A percentile compares a stretch with the other conserved stretches of the same genome.
Conservation (phyloP, 2,888 invertebrate genomes). For the Liopterus haemorrhoidalis region DNA sequence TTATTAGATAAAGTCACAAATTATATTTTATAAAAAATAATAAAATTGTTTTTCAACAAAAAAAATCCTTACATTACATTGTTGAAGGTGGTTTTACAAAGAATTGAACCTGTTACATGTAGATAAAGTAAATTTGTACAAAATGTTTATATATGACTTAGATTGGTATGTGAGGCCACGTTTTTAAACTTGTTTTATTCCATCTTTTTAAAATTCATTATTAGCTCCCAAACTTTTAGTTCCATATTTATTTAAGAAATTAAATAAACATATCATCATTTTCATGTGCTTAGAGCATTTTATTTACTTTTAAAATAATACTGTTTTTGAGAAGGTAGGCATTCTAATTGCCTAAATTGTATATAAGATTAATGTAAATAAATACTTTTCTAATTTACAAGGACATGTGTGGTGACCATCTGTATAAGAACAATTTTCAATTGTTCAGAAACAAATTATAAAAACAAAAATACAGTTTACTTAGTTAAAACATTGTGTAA, state of each 20-base stretch:
- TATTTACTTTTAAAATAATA: slow-evolving; percentile 16
- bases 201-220: slow-evolving; percentile 6
- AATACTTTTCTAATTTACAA: slow-evolving; percentile 23
- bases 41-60: slow-evolving; percentile 18
- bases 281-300: slow-evolving; percentile 14
- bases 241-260: slow-evolving; percentile 16
- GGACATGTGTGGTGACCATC: too few relatives aligned
- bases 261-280: slow-evolving; percentile 20
- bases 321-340: too few relatives aligned
- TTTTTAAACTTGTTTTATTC: slow-evolving; percentile 4
- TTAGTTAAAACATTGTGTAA: too few relatives aligned
- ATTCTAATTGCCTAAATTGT: slow-evolving; percentile 21
- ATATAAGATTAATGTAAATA: slow-evolving; percentile 23
- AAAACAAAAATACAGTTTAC: too few relatives aligned
- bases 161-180: slow-evolving; percentile 16
- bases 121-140: too few relatives aligned
- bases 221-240: not conserved
- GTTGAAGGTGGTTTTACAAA: slow-evolving; percentile 22
- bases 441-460: too few relatives aligned
- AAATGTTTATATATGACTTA: too few relatives aligned
- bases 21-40: slow-evolving; percentile 23
- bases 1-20: slow-evolving; percentile 22
- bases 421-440: too few relatives aligned
- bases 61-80: slow-evolving; percentile 21
- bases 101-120: too few relatives aligned